phyloP scores from a whole-genome alignment of 2,888 invertebrate species.

The Heliconius aoede region DNA sequence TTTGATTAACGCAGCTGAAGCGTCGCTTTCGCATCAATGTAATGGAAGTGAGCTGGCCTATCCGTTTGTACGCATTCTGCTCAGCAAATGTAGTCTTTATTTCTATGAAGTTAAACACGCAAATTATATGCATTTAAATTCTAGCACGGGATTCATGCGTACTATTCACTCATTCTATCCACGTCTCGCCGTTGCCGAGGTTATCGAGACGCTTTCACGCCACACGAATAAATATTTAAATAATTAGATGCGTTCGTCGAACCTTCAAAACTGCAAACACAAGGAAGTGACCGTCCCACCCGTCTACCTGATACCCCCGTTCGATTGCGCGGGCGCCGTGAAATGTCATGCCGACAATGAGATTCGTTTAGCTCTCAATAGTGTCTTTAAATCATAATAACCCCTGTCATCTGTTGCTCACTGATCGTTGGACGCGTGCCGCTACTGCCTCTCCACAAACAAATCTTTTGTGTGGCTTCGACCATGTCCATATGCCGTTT shows the following conservation, averaged over 20 bases:
- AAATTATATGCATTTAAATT: constrained; percentile 47
- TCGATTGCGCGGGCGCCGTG: constrained; percentile 69
- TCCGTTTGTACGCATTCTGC: constrained; percentile 48
- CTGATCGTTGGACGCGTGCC: constrained; percentile 64
- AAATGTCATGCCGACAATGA: constrained; percentile 72
- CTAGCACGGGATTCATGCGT: constrained; percentile 57
- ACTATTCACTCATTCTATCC: constrained; percentile 67
- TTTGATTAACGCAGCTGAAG: constrained; percentile 59
- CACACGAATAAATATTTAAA: constrained; percentile 79
- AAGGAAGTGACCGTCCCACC: constrained; percentile 55
- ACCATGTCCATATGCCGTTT: constrained; percentile 48
- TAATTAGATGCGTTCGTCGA: constrained; percentile 75
- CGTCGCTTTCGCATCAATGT: constrained; percentile 62
- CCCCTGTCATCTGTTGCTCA: constrained; percentile 56
- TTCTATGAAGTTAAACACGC: constrained; percentile 50
- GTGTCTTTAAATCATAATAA: constrained; percentile 69
- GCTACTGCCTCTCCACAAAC: constrained; percentile 61
- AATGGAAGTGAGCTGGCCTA: constrained; percentile 61
- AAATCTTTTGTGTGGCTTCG: constrained; percentile 56
- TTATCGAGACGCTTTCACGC: constrained; percentile 80
- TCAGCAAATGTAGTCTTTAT: constrained; percentile 13
- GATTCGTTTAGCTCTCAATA: constrained; percentile 62
- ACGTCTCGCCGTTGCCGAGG: constrained; percentile 68
- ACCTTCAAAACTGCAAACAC: constrained; percentile 73
- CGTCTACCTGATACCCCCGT: constrained; percentile 69